Conservation (phyloP, 2,888 invertebrate species). For the Linnaemya tessellans region DNA sequence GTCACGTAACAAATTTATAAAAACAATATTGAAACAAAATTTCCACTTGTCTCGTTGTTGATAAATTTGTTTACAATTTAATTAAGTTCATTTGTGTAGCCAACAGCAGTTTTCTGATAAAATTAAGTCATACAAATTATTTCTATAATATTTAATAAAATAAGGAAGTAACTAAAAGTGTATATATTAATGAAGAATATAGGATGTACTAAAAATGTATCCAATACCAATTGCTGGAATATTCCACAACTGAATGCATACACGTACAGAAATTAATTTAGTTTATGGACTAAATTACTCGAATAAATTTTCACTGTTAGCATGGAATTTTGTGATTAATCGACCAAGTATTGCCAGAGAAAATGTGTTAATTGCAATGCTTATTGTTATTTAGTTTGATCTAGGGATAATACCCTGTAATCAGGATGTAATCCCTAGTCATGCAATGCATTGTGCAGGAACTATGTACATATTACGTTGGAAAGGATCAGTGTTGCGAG, state of each 20-base stretch:
- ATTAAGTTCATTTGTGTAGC: conserved; percentile 51
- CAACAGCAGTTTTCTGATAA: conserved; percentile 18
- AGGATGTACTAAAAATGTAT: neutral
- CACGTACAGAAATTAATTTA: no score
- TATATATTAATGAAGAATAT: neutral
- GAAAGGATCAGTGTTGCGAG: no score
- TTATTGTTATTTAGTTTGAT: no score
- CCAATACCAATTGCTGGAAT: neutral
- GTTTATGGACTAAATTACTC: no score
- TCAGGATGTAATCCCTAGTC: no score
- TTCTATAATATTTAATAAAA: conserved; percentile 13
- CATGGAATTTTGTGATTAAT: no score
- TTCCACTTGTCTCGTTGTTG: conserved; percentile 43
- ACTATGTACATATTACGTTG: no score
- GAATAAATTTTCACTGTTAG: no score
- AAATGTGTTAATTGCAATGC: no score
- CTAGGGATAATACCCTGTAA: no score
- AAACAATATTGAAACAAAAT: conserved; percentile 20
- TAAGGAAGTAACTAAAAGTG: conserved; percentile 31
- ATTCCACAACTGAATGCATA: neutral
- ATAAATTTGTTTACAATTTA: conserved; percentile 63
- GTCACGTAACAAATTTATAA: conserved; percentile 47
- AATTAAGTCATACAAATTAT: conserved; percentile 8
- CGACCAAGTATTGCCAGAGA: no score
- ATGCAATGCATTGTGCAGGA: no score